Evolutionary conservation across 2,888 invertebrate genomes (phyloP).

Genomic region (Ernsta delagoae): DNA sequence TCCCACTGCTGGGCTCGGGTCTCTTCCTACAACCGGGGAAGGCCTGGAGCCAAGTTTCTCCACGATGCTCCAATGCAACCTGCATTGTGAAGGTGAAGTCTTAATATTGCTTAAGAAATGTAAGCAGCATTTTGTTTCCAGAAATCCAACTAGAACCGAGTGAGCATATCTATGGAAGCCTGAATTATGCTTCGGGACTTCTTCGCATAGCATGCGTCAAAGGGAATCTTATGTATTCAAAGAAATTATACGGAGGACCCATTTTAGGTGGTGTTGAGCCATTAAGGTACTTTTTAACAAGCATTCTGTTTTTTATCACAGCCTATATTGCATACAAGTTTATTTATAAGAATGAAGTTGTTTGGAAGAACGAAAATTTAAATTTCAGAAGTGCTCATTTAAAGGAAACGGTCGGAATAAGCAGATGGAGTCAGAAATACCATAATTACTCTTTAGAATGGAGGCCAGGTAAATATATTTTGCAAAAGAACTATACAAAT

Average conservation of each 20-base stretch:
- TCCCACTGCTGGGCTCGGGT: too few relatives aligned
- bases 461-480: conserved; percentile 76
- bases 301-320: too few relatives aligned
- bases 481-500: too few relatives aligned
- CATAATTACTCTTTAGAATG: conserved; percentile 90
- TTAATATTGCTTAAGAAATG: not conserved
- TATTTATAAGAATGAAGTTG: too few relatives aligned
- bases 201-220: conserved; percentile 89
- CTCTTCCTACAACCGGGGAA: too few relatives aligned
- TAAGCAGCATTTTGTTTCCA: conserved; percentile 51
- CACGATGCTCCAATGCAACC: too few relatives aligned
- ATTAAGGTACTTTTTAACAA: conserved; percentile 56
- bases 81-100: too few relatives aligned
- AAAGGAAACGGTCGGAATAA: conserved; percentile 58
- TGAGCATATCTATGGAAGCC: conserved; percentile 85
- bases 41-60: too few relatives aligned
- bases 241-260: conserved; percentile 67
- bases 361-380: not conserved
- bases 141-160: conserved; percentile 88
- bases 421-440: conserved; percentile 84
- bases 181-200: conserved; percentile 87
- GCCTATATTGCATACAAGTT: too few relatives aligned
- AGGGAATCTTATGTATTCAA: conserved; percentile 84
- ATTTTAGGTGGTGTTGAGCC: conserved; percentile 68
- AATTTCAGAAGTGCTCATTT: conserved; percentile 56